phyloP scores from a whole-genome alignment of 2,888 invertebrate species.

The Aradus depressus region DNA sequence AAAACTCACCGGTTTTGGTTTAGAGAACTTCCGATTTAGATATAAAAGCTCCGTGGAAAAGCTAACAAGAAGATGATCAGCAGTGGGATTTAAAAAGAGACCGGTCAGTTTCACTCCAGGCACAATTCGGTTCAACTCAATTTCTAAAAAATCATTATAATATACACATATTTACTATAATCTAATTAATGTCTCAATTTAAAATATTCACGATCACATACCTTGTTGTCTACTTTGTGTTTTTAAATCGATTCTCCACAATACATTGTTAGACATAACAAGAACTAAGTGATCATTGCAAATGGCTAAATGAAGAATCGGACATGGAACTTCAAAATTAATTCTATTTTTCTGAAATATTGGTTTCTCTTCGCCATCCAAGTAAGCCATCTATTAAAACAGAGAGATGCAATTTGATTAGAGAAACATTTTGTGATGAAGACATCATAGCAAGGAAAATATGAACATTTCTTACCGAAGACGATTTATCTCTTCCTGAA shows the following conservation, averaged over 20 bases:
- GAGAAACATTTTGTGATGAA: background rate
- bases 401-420: background rate
- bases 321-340: slow-evolving; percentile 64
- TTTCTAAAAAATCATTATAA: slow-evolving; percentile 46
- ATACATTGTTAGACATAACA: slow-evolving; percentile 67
- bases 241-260: slow-evolving; percentile 71
- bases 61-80: slow-evolving; percentile 69
- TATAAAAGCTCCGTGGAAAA: slow-evolving; percentile 71
- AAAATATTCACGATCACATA: slow-evolving; percentile 34
- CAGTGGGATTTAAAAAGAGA: slow-evolving; percentile 75
- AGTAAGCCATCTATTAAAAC: slow-evolving; percentile 1
- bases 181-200: background rate
- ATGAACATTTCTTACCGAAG: slow-evolving; percentile 9
- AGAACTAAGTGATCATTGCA: slow-evolving; percentile 73
- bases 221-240: slow-evolving; percentile 68
- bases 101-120: slow-evolving; percentile 50
- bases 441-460: background rate
- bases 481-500: slow-evolving; percentile 6
- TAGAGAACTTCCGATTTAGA: slow-evolving; percentile 61
- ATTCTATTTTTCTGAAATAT: slow-evolving; percentile 80
- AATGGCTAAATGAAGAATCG: slow-evolving; percentile 68
- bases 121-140: slow-evolving; percentile 55
- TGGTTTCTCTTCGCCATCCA: slow-evolving; percentile 56
- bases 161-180: slow-evolving; percentile 8
- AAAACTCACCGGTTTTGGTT: slow-evolving; percentile 48